Evolutionary conservation across 23 tunicate genomes (phyloP).

Genomic region (Trididemnum nubilum): DNA sequence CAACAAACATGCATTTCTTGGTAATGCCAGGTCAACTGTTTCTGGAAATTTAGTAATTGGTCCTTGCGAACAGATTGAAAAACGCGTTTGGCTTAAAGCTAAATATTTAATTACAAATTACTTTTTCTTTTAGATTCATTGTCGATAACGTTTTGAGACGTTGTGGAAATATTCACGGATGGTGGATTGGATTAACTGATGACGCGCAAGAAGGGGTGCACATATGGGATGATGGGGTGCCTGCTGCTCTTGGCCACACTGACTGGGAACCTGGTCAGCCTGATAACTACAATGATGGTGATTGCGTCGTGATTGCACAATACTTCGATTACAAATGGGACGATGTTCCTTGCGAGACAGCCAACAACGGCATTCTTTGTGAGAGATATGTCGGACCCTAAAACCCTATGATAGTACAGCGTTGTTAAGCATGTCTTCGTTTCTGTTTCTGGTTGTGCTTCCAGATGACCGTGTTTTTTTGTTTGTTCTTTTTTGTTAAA

Average conservation of each 20-base stretch:
- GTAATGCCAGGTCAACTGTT: too few species aligned
- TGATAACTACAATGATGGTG: slow-evolving; percentile 21
- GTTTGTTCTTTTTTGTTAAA: too few species aligned
- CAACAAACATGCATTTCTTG: too few species aligned
- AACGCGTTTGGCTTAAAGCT: too few species aligned
- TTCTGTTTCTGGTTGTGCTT: too few species aligned
- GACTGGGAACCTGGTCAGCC: slow-evolving; percentile 38
- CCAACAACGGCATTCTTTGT: slow-evolving; percentile 35
- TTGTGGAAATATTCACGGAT: slow-evolving; percentile 22
- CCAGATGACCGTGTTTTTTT: too few species aligned
- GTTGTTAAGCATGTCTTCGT: too few species aligned
- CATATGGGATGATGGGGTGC: slow-evolving; percentile 28
- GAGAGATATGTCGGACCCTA: slow-evolving; percentile 32
- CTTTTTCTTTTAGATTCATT: slow-evolving; percentile 12
- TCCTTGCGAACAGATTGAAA: too few species aligned
- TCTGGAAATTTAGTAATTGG: too few species aligned
- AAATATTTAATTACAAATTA: too few species aligned
- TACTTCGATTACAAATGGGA: slow-evolving; percentile 33
- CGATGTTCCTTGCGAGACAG: slow-evolving; percentile 26
- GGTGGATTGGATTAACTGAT: slow-evolving; percentile 33
- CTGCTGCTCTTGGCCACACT: neutral
- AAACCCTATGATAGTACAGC: neutral
- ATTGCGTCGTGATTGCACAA: slow-evolving; percentile 35
- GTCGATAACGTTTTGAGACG: slow-evolving; percentile 34
- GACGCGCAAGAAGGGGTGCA: neutral